phyloP scores from a whole-genome alignment of 2,888 invertebrate species.

The Timema cristinae region DNA sequence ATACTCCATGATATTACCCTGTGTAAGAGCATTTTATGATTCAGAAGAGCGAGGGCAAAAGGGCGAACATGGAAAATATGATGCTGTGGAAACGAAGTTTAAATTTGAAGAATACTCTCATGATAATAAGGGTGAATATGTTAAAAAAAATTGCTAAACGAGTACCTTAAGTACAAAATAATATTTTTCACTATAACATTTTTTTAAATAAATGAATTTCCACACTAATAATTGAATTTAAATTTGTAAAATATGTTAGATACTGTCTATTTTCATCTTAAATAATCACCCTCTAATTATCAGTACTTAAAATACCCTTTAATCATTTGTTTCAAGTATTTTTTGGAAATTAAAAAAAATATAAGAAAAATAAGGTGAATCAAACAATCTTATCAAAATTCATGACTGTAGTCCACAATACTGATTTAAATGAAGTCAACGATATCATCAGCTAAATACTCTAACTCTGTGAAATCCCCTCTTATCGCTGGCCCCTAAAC shows the following conservation, averaged over 20 bases:
- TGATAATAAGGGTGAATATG: neutral
- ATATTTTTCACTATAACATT: neutral
- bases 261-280: neutral
- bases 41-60: neutral
- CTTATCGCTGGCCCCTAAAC: neutral
- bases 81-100: neutral
- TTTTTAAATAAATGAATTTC: neutral
- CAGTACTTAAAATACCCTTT: neutral
- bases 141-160: neutral
- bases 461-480: neutral
- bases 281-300: neutral
- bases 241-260: no score
- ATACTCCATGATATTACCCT: no score
- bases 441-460: conserved; percentile 11
- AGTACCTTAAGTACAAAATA: neutral
- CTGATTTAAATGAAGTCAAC: neutral
- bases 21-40: neutral
- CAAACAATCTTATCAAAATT: neutral
- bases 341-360: conserved; percentile 6
- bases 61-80: neutral
- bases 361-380: neutral
- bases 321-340: neutral
- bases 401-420: neutral
- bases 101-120: neutral
- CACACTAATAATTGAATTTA: no score